A percentile compares a stretch with the other conserved stretches of the same genome.
phyloP scores from a whole-genome alignment of 2,888 invertebrate genomes.

The Acanthococcus lagerstroemiae region DNA sequence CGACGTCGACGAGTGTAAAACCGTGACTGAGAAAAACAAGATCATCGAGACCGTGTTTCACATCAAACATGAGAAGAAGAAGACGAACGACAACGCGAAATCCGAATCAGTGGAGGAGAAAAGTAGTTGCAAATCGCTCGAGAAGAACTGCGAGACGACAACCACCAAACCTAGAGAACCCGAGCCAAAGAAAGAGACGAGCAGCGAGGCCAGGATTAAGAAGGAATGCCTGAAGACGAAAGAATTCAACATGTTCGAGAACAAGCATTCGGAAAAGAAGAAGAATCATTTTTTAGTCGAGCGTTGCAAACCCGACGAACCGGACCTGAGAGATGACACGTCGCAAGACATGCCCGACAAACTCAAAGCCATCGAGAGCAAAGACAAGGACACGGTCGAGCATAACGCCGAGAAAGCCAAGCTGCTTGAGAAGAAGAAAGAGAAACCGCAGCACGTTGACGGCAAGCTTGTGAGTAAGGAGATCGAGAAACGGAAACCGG shows the following conservation, averaged over 20 bases:
- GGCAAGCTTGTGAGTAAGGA: constrained; percentile 36
- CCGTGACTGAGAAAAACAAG: constrained; percentile 10
- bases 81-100: constrained; percentile 13
- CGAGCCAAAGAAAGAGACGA: not conserved
- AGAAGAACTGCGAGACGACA: not conserved
- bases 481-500: constrained; percentile 33
- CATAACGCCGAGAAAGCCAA: constrained; percentile 22
- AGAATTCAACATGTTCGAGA: constrained; percentile 28
- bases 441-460: constrained; percentile 37
- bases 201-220: constrained; percentile 8
- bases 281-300: constrained; percentile 26
- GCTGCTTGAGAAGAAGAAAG: constrained; percentile 32
- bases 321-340: constrained; percentile 36
- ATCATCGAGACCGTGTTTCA: constrained; percentile 24
- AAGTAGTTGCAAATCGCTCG: not conserved
- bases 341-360: constrained; percentile 35
- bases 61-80: constrained; percentile 23
- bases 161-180: not conserved
- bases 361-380: constrained; percentile 38
- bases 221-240: constrained; percentile 23
- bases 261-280: constrained; percentile 19
- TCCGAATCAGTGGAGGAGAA: constrained; percentile 12
- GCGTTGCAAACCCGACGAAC: constrained; percentile 20
- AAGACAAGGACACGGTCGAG: constrained; percentile 39
- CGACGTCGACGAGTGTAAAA: constrained; percentile 24